Base-by-base conservation (phyloP, 2,113 vertebrate genomes). In the Lepidiolamprologus cunningtoni region DNA sequence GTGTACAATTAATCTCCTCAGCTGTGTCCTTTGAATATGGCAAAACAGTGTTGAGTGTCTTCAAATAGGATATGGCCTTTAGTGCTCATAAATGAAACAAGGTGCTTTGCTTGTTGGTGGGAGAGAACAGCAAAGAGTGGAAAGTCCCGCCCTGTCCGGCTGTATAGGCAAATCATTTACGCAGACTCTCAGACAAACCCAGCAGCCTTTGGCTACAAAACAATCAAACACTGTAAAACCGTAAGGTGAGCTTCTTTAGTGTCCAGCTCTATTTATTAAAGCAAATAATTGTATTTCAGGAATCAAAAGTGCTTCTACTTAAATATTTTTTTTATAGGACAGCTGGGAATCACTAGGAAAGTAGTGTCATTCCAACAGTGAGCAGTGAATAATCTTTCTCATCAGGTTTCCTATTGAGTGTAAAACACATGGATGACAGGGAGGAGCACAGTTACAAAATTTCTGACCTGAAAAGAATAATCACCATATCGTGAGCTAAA, bases 31-130 rank as follows among this genome's bases (percentile, higher is more conserved):
- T 85, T 88, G 40, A 91, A 85, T 57, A 16, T 84, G 66, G 81
- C 81, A 58, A 45, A 66, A 54, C 40, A 47, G 68, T 53, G 26
- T 21, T 68, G 28, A 40, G 53, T 54, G 33, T 50, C 87, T 88
- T 82, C 85, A 86, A 89, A 88, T 80, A 86, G 61, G 42, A 82
- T 80, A 61, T 87, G 80, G 81, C 89, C 71, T 83, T 92, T 53
- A 84, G 80, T 86, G 76, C 53, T 87, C 82, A 91, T 58, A 84
- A 85, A 86, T 37, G 87, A 91, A 88, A 86, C 85, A 93, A 91
- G 87, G 88, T 89, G 86, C 88, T 71, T 8, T 88, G 86, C 63
- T 61, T 66, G 73, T 84, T 81, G 68, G 89, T 85, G 84, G 21
- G 17, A 35, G 73, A 57, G 37, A 45, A 76, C 58, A 89, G 82